phyloP scores from a whole-genome alignment of 2,797 vertebrate genomes.

The Fistularia commersonii region DNA sequence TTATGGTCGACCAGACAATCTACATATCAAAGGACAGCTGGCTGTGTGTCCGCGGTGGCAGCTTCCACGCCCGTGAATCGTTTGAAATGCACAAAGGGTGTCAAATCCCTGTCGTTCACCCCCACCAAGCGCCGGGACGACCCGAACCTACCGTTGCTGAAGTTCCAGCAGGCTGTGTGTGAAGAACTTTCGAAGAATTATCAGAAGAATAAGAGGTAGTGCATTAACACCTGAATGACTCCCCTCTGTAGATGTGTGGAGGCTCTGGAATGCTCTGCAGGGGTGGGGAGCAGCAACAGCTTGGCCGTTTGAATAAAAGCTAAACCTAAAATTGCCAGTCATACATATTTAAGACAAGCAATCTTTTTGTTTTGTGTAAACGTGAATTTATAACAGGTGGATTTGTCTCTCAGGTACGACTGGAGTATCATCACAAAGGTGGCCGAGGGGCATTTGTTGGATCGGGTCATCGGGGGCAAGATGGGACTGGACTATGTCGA shows the following conservation, averaged over 20 bases:
- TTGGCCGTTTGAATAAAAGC: too few species aligned
- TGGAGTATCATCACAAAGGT: conserved; percentile 75
- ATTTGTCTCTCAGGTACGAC: conserved; percentile 66
- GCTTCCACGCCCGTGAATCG: conserved; percentile 26
- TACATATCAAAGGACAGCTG: background rate
- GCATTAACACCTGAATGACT: too few species aligned
- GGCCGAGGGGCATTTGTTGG: conserved; percentile 72
- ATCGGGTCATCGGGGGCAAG: conserved; percentile 85
- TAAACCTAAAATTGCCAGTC: too few species aligned
- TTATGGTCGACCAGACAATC: background rate
- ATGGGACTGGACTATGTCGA: conserved; percentile 88
- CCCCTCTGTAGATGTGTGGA: too few species aligned
- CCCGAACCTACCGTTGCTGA: conserved; percentile 78
- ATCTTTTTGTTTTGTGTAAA: background rate
- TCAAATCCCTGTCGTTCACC: conserved; percentile 16
- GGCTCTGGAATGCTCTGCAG: too few species aligned
- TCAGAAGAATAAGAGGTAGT: conserved; percentile 73
- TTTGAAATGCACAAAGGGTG: conserved; percentile 3
- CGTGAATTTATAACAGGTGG: too few species aligned
- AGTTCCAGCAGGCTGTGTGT: conserved; percentile 83
- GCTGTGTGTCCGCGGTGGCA: background rate
- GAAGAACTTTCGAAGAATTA: conserved; percentile 78
- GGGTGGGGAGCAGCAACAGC: too few species aligned
- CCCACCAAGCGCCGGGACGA: conserved; percentile 15
- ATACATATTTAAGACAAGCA: too few species aligned